A percentile compares a stretch with the other conserved stretches of the same genome.
Evolutionary conservation across 2,797 vertebrate species (phyloP).

Genomic region (Loriculus beryllinus): DNA sequence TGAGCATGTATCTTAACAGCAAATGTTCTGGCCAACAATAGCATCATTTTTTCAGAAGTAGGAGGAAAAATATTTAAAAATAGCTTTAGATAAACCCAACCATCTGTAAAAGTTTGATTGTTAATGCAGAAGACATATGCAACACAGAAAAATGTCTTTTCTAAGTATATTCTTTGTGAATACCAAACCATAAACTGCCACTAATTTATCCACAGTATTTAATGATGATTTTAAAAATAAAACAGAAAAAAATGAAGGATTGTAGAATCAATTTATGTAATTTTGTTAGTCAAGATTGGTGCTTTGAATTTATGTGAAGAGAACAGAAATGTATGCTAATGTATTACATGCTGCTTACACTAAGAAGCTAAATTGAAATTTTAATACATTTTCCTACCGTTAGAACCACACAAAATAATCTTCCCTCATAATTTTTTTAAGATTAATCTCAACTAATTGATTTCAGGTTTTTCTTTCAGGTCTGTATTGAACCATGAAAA

Average conservation of each 20-base stretch:
- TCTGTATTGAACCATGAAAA: neutral
- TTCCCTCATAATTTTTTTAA: neutral
- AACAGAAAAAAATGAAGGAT: neutral
- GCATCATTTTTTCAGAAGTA: constrained; percentile 3
- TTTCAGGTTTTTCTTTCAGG: neutral
- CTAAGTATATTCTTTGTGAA: neutral
- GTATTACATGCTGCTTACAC: neutral
- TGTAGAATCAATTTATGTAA: neutral
- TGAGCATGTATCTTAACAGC: constrained; percentile 2
- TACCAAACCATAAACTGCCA: neutral
- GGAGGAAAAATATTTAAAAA: constrained; percentile 13
- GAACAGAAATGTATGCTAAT: neutral
- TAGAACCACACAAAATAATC: neutral
- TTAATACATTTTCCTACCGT: neutral
- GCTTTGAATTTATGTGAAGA: neutral
- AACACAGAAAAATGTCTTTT: neutral
- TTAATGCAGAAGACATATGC: neutral
- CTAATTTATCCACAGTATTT: neutral
- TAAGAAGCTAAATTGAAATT: neutral
- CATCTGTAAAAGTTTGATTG: neutral
- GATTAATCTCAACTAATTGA: neutral
- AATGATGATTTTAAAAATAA: neutral
- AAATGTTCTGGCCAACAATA: constrained; percentile 20
- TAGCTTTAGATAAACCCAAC: constrained; percentile 8
- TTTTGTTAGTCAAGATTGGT: neutral